phyloP scores from a whole-genome alignment of 2,888 invertebrate species.

The Trachelus troglodyta region DNA sequence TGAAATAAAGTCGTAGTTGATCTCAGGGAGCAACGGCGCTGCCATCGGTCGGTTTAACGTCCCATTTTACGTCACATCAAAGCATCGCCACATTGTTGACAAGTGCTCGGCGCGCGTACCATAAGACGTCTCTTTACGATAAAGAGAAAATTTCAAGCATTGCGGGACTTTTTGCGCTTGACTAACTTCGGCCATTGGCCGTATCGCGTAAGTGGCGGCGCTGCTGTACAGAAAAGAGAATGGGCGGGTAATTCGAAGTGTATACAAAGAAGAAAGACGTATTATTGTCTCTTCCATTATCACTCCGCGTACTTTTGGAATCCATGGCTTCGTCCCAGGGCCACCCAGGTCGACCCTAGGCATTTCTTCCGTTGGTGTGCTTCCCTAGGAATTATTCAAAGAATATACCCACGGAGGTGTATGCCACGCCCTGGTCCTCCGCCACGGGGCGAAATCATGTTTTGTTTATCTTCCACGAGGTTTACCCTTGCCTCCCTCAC shows the following conservation, averaged over 20 bases:
- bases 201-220: background rate
- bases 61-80: slow-evolving; percentile 61
- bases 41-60: slow-evolving; percentile 37
- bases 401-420: background rate
- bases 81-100: slow-evolving; percentile 63
- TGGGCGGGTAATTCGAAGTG: background rate
- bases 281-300: background rate
- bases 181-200: background rate
- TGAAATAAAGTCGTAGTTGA: slow-evolving; percentile 21
- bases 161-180: background rate
- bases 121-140: background rate
- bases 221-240: slow-evolving; percentile 8
- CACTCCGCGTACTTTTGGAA: background rate
- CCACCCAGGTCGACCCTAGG: slow-evolving; percentile 31
- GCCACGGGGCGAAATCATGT: slow-evolving; percentile 20
- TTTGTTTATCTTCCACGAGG: slow-evolving; percentile 29
- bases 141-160: background rate
- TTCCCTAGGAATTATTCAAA: slow-evolving; percentile 30
- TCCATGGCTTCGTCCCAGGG: slow-evolving; percentile 25
- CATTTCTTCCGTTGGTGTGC: slow-evolving; percentile 20
- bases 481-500: background rate
- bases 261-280: background rate
- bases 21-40: slow-evolving; percentile 12
- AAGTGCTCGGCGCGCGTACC: slow-evolving; percentile 38
- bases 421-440: slow-evolving; percentile 18